Evolutionary conservation across 30 jellyfish, hydroid and myxozoan genomes (phyloP).

Genomic region (Phacellophora camtschatica): DNA sequence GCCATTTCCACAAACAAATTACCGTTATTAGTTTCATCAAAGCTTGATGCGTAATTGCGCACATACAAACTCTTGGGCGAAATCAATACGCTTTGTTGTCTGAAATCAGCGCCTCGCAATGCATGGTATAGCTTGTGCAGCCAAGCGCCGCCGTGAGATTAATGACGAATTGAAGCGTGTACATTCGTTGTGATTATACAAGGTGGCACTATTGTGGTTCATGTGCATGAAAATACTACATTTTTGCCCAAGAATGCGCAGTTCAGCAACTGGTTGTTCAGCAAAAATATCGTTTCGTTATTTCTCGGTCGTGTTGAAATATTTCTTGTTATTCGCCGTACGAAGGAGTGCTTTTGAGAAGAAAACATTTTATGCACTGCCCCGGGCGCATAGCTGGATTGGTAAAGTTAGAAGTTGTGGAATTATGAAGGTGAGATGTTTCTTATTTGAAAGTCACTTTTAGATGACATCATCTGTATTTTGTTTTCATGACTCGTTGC

Average conservation of each 20-base stretch:
- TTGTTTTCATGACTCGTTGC: no score
- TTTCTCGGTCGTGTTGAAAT: background rate
- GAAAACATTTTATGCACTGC: no score
- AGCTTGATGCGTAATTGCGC: no score
- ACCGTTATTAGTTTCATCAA: no score
- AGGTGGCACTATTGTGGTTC: slow-evolving; percentile 57
- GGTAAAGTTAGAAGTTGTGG: no score
- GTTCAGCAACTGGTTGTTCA: background rate
- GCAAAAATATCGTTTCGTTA: background rate
- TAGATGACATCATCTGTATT: no score
- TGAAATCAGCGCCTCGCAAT: background rate
- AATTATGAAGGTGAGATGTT: no score
- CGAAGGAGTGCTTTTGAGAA: no score
- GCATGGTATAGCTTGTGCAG: background rate
- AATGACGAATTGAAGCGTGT: slow-evolving; percentile 47
- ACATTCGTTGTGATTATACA: slow-evolving; percentile 46
- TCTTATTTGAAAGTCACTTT: no score
- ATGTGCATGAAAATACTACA: slow-evolving; percentile 54
- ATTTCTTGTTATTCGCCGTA: background rate
- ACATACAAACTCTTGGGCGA: background rate
- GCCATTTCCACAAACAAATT: no score
- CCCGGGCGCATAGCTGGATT: no score
- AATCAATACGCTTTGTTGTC: slow-evolving; percentile 8
- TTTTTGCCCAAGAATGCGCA: slow-evolving; percentile 45
- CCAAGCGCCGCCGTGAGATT: slow-evolving; percentile 56